Evolutionary conservation across 2,888 invertebrate species (phyloP).

Genomic region (Catonia carolina): DNA sequence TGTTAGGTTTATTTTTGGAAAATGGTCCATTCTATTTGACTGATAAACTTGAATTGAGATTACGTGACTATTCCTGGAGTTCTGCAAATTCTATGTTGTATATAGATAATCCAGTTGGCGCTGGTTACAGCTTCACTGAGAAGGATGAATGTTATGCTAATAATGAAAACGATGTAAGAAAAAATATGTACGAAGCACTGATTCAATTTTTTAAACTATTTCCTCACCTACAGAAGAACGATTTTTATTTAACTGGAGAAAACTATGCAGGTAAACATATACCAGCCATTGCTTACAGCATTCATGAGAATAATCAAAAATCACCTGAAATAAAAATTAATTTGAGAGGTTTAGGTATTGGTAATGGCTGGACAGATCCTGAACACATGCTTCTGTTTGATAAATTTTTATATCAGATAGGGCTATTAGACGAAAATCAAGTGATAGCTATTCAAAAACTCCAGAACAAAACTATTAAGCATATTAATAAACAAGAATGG

Average conservation of each 20-base stretch:
- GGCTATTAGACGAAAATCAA: slow-evolving; percentile 49
- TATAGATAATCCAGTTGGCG: slow-evolving; percentile 18
- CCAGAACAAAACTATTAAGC: slow-evolving; percentile 52
- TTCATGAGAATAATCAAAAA: slow-evolving; percentile 55
- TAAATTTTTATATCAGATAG: slow-evolving; percentile 72
- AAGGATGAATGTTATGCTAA: slow-evolving; percentile 50
- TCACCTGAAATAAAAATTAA: slow-evolving; percentile 62
- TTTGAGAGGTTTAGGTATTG: slow-evolving; percentile 63
- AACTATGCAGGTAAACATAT: slow-evolving; percentile 77
- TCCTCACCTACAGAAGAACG: slow-evolving; percentile 61
- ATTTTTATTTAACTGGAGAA: slow-evolving; percentile 84
- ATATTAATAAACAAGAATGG: slow-evolving; percentile 58
- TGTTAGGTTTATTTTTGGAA: slow-evolving; percentile 74
- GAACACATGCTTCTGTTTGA: slow-evolving; percentile 68
- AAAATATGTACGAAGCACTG: slow-evolving; percentile 66
- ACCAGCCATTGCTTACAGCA: slow-evolving; percentile 69
- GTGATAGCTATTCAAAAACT: slow-evolving; percentile 52
- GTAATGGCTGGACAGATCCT: slow-evolving; percentile 76
- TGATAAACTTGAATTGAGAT: not conserved
- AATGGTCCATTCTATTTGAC: slow-evolving; percentile 60
- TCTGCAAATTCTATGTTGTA: not conserved
- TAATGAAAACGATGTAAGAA: slow-evolving; percentile 44
- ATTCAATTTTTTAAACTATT: slow-evolving; percentile 78
- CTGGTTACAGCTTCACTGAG: slow-evolving; percentile 37
- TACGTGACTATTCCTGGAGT: not conserved